Evolutionary conservation across 2,888 invertebrate genomes (phyloP), one percentile per base, ranked within the genome.

Genomic region (Caenorhabditis sp.): DNA sequence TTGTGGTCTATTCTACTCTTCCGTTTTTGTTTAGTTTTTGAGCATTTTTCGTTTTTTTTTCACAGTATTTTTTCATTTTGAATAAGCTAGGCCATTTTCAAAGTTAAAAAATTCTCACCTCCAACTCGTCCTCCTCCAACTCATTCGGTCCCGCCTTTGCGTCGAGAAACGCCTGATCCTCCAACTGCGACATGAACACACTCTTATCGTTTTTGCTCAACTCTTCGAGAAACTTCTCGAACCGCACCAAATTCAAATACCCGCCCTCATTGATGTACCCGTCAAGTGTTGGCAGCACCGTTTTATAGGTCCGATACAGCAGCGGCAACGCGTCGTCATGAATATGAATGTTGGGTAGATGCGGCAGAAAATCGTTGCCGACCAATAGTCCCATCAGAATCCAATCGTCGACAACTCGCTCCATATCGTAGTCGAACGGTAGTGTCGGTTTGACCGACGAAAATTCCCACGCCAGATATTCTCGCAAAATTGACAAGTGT

Each of bases 301-400:
- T 91, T 89, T 93, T 95, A 89, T 99, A 84, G 3, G 84, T 78
- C 23, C 66, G 57, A 83, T 90, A 97, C 51, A 99, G 90, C 74
- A 93, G 88, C 0, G 95, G 93, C 76, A 97, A 89, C 17, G 95
- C 95, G 85, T 95, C 94, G 86, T 93, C 93, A 81, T 92, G 92
- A 79, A 99, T 97, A 88, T 97, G 95, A 88, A 99, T 91, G 89
- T 95, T 93, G 1, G 97, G 97, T 77, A 97, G 90, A 90, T 96
- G 92, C 0, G 97, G 97, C 84, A 99, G 94, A 89, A 99, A 99
- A 89, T 99, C 97, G 88, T 99, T 99, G 76, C 97, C 97, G 10
- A 82, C 68, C 8, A 80, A 63, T 31, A 78, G 69, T 10, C 80
- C 71, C 78, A 80, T 78, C 50, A 80, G 55, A 50, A 97, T 93